Conservation (phyloP, 1,140 invertebrate species). For the Zaprionus ghesquierei region DNA sequence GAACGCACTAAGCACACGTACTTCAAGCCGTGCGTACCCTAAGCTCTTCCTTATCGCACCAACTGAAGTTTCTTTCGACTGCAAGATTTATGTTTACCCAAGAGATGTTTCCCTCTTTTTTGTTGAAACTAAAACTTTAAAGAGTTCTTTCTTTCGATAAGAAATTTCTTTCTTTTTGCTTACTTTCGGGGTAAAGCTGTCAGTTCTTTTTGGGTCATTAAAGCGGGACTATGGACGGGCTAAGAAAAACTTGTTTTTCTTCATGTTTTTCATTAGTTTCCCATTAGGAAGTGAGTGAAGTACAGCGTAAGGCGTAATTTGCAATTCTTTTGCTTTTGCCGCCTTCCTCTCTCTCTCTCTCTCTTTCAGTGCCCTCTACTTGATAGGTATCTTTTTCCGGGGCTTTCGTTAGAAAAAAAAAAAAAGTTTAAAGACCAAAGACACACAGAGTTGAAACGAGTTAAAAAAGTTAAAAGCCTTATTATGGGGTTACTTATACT, state of each 20-base stretch:
- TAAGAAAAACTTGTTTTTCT: neutral
- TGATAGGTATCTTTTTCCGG: neutral
- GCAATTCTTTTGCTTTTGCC: neutral
- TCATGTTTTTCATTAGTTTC: neutral
- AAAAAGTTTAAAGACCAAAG: neutral
- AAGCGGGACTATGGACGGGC: neutral
- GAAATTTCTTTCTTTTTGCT: neutral
- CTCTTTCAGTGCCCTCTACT: neutral
- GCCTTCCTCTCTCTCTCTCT: too few relatives aligned
- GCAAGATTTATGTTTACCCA: neutral
- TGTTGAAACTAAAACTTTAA: too few relatives aligned
- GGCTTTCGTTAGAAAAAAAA: neutral
- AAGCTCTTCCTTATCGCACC: neutral
- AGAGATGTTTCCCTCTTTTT: neutral
- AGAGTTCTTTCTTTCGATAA: neutral
- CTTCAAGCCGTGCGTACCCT: neutral
- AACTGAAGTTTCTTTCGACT: too few relatives aligned
- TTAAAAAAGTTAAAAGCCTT: neutral
- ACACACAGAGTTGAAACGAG: neutral
- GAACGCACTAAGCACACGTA: neutral
- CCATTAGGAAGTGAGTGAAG: neutral
- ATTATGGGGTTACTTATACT: neutral
- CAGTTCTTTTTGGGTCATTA: neutral
- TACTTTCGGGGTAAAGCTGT: neutral
- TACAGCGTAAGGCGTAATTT: neutral